Evolutionary conservation across 1,140 invertebrate genomes (phyloP).

Genomic region (Drosophila tropicalis): DNA sequence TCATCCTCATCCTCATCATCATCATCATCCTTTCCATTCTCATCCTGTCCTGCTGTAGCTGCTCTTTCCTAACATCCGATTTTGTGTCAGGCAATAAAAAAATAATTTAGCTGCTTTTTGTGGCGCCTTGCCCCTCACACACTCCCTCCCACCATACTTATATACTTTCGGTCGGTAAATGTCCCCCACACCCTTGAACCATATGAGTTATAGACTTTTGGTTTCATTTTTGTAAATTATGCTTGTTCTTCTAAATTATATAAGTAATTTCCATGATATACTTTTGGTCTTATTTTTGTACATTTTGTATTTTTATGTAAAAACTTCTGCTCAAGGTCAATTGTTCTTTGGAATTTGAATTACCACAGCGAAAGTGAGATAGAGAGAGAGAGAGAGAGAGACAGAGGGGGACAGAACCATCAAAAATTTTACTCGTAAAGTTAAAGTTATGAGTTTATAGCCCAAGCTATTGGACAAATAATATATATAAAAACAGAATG

Average conservation of each 20-base stretch:
- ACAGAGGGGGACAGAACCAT: background rate
- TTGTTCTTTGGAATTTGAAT: constrained; percentile 10
- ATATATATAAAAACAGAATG: background rate
- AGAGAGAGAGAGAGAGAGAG: background rate
- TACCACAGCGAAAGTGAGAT: background rate
- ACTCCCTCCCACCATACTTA: constrained; percentile 35
- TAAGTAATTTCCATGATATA: constrained; percentile 6
- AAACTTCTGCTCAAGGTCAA: constrained; percentile 12
- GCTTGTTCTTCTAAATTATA: constrained; percentile 9
- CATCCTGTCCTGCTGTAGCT: background rate
- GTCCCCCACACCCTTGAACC: background rate
- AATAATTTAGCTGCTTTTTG: constrained; percentile 69
- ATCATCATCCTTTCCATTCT: background rate
- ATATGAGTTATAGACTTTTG: constrained; percentile 14
- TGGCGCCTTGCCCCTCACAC: constrained; percentile 9
- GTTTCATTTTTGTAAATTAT: constrained; percentile 13
- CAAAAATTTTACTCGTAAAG: constrained; percentile 14
- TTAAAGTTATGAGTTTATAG: constrained; percentile 12
- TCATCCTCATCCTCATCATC: background rate
- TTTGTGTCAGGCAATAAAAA: constrained; percentile 66
- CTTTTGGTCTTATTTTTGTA: constrained; percentile 2
- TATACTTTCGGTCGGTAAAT: constrained; percentile 4
- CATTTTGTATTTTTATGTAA: constrained; percentile 10
- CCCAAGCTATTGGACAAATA: constrained; percentile 3
- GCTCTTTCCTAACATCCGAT: background rate